phyloP scores from a whole-genome alignment of 2,888 invertebrate species.

The Aphrophora alni region DNA sequence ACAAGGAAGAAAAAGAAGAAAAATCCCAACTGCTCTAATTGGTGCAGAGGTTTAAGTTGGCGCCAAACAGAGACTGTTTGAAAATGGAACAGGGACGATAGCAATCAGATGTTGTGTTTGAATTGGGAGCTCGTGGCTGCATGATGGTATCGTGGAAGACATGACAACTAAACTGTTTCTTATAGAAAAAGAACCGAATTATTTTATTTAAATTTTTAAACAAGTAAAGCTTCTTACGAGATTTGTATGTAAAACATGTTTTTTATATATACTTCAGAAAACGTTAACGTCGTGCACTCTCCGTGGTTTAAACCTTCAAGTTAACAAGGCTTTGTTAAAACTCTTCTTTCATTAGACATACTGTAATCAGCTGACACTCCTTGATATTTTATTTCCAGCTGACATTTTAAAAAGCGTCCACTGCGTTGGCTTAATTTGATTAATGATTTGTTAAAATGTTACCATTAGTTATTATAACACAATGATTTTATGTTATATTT shows the following conservation, averaged over 20 bases:
- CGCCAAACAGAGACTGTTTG: background rate
- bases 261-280: background rate
- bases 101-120: background rate
- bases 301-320: background rate
- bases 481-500: background rate
- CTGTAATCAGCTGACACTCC: background rate
- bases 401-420: background rate
- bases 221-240: background rate
- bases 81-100: background rate
- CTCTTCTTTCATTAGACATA: background rate
- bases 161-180: background rate
- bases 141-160: background rate
- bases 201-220: background rate
- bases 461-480: background rate
- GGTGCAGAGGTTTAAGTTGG: slow-evolving; percentile 6
- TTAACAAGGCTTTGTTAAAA: background rate
- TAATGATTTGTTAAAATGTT: background rate
- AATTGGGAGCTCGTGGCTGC: background rate
- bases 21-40: background rate
- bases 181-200: background rate
- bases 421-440: background rate
- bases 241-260: background rate
- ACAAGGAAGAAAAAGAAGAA: background rate
- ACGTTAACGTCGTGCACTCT: background rate
- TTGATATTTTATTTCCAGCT: background rate